These are phyloP conservation scores for Rhea pennata DNA, from an alignment of 2,113 vertebrate genomes.

Conservation along the genomic window DNA sequence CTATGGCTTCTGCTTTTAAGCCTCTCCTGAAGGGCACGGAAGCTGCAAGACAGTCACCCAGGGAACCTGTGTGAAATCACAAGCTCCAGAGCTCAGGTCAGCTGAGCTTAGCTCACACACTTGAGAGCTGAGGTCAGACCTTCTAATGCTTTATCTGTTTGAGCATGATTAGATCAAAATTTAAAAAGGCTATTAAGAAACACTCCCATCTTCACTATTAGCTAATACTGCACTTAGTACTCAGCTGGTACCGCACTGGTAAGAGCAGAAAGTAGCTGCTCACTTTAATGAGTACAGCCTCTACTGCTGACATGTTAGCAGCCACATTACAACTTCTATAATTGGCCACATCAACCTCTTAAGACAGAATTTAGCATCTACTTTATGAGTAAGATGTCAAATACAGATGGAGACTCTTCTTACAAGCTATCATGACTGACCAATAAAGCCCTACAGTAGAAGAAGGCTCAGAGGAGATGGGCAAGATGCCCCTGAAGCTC, in stretches of 20 bases:
- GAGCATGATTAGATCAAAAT: neutral
- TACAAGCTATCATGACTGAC: neutral
- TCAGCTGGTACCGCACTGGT: neutral
- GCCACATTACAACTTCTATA: neutral
- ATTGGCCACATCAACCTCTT: neutral
- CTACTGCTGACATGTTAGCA: neutral
- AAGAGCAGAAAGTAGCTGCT: neutral
- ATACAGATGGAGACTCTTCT: neutral
- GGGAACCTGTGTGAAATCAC: conserved; percentile 35
- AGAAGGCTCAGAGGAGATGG: too few relatives aligned
- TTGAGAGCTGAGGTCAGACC: neutral
- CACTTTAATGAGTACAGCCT: neutral
- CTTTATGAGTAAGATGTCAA: neutral
- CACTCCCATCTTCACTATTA: neutral
- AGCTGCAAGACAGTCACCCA: neutral
- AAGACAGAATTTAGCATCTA: neutral
- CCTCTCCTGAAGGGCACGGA: neutral
- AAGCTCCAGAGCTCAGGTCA: neutral
- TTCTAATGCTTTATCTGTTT: neutral
- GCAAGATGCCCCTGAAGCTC: too few relatives aligned
- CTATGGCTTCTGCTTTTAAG: neutral
- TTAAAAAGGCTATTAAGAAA: neutral
- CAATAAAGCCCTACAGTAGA: too few relatives aligned
- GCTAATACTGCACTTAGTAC: too few relatives aligned
- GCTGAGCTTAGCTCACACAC: neutral